These are phyloP conservation scores for Hyles euphorbiae DNA, from an alignment of 1,140 invertebrate genomes.

Conservation along the genomic window DNA sequence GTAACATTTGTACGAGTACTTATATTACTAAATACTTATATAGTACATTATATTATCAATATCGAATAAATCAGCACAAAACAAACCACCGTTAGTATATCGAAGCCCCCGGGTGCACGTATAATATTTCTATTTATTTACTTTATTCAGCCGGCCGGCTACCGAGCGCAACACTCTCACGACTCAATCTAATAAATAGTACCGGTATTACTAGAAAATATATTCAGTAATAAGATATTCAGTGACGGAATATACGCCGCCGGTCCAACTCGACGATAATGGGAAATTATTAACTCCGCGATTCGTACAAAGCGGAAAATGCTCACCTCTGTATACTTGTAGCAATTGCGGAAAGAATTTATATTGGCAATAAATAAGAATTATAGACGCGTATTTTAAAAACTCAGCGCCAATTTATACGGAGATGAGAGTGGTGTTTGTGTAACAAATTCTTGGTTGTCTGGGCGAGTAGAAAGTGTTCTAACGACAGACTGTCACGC, in stretches of 20 bases:
- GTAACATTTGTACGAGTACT: no score
- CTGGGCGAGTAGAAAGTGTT: slow-evolving; percentile 37
- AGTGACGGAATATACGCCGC: slow-evolving; percentile 46
- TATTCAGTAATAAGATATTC: slow-evolving; percentile 62
- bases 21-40: no score
- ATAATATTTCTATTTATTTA: slow-evolving; percentile 49
- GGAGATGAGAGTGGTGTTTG: slow-evolving; percentile 4
- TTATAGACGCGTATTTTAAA: slow-evolving; percentile 4
- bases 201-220: slow-evolving; percentile 49
- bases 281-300: slow-evolving; percentile 41
- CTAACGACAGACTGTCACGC: slow-evolving; percentile 38
- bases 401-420: not conserved
- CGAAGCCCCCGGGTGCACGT: slow-evolving; percentile 18
- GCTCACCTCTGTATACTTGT: slow-evolving; percentile 7
- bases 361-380: slow-evolving; percentile 12
- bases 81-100: slow-evolving; percentile 30
- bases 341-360: not conserved
- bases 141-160: slow-evolving; percentile 39
- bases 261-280: slow-evolving; percentile 38
- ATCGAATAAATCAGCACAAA: slow-evolving; percentile 9
- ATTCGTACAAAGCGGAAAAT: slow-evolving; percentile 22
- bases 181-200: slow-evolving; percentile 70
- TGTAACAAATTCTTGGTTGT: slow-evolving; percentile 25
- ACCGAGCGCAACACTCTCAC: slow-evolving; percentile 54
- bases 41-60: no score